Evolutionary conservation across 2,888 invertebrate genomes (phyloP), one percentile per base, ranked within the genome.

Genomic region (Caenorhabditis sulstoni): DNA sequence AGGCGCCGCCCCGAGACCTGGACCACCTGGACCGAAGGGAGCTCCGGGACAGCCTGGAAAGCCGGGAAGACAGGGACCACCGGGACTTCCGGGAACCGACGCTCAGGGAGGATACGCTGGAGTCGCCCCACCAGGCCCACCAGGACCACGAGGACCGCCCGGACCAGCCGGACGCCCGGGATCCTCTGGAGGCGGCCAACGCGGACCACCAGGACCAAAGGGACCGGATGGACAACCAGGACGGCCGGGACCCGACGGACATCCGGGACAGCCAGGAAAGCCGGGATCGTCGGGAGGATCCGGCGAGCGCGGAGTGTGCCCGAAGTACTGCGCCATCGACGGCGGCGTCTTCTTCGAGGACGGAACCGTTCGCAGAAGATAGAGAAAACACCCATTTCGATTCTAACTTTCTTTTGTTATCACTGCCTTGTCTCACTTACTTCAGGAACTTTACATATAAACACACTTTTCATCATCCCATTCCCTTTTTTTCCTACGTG

Each of bases 71-170:
- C 55, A 55, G 35, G 81, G 81, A 66, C 44, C 59, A 0, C 76
- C 76, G 29, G 81, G 81, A 77, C 50, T 37, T 5, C 77, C 77
- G 16, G 77, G 81, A 61, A 9, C 49, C 41, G 64, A 53, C 22
- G 77, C 73, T 29, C 74, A 67, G 18, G 86, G 86, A 37, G 77
- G 81, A 20, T 70, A 71, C 41, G 81, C 81, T 61, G 58, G 57
- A 9, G 67, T 61, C n/a, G 83, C 73, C 22, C 58, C 59, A 12
- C 75, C 78, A 74, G 87, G 87, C 79, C 73, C 67, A 58, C 64
- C 76, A 35, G 81, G 81, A 77, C 64, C 80, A 52, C 61, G 55
- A 44, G 80, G 80, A 66, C 47, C 77, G n/a, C 77, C 77, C 18
- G 81, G 81, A 81, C 67, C 29, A 44, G 57, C 77, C 23, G 77